Evolutionary conservation across 1,140 invertebrate genomes (phyloP).

Genomic region (Drosophila funebris): DNA sequence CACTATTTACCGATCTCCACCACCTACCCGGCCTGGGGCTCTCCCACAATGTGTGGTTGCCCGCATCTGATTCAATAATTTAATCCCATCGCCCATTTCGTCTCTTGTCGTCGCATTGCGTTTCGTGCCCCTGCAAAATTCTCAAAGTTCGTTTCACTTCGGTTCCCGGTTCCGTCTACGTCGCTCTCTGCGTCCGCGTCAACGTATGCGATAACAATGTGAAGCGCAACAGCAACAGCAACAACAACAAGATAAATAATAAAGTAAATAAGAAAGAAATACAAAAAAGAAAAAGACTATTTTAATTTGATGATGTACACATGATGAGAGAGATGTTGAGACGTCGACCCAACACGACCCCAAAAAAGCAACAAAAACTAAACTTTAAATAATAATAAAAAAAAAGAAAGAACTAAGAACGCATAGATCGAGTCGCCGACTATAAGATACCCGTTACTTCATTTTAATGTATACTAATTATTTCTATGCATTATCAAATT

Average conservation of each 20-base stretch:
- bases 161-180: conserved; percentile 33
- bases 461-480: too few relatives aligned
- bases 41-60: conserved; percentile 1
- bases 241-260: conserved; percentile 39
- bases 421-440: too few relatives aligned
- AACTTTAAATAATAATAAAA: conserved; percentile 1
- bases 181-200: neutral
- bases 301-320: conserved; percentile 54
- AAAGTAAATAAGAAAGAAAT: conserved; percentile 29
- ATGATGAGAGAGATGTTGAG: conserved; percentile 19
- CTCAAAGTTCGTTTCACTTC: conserved; percentile 66
- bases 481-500: too few relatives aligned
- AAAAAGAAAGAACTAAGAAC: neutral
- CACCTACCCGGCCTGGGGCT: neutral
- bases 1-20: neutral
- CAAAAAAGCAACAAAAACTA: conserved; percentile 21
- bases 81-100: conserved; percentile 18
- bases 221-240: conserved; percentile 24
- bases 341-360: conserved; percentile 21
- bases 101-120: neutral
- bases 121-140: conserved; percentile 46
- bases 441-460: too few relatives aligned
- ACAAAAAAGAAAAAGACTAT: conserved; percentile 27
- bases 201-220: conserved; percentile 60
- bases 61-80: conserved; percentile 53